A percentile compares a stretch with the other conserved stretches of the same genome.
These are phyloP conservation scores for Hymenopus coronatus DNA, from an alignment of 2,888 invertebrate genomes.

Conservation along the genomic window DNA sequence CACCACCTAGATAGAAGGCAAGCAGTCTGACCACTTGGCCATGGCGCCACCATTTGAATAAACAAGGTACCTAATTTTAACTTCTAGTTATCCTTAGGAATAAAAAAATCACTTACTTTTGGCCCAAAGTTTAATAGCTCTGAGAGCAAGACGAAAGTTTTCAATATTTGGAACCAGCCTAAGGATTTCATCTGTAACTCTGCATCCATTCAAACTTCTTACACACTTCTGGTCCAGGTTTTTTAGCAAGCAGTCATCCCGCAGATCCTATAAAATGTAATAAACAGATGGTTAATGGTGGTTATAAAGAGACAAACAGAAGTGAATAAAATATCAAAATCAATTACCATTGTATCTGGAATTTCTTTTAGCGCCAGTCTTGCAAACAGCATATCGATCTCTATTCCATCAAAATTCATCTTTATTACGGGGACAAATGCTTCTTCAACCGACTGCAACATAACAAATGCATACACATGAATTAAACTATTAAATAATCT, in stretches of 20 bases:
- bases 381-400: slow-evolving; percentile 98
- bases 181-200: slow-evolving; percentile 98
- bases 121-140: slow-evolving; percentile 97
- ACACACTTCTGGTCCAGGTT: slow-evolving; percentile 96
- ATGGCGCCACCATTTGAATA: no score
- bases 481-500: no score
- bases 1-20: no score
- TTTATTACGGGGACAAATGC: slow-evolving; percentile 99
- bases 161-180: slow-evolving; percentile 92
- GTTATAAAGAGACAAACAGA: no score
- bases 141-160: slow-evolving; percentile 86
- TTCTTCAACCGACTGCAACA: slow-evolving; percentile 86
- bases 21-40: no score
- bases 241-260: slow-evolving; percentile 87
- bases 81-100: background rate
- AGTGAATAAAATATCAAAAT: no score
- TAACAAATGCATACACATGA: background rate
- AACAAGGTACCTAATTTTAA: no score
- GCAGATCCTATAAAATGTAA: slow-evolving; percentile 63
- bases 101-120: slow-evolving; percentile 70
- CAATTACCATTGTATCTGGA: slow-evolving; percentile 66
- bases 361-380: slow-evolving; percentile 92
- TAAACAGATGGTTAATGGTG: background rate
- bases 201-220: slow-evolving; percentile 93
- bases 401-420: slow-evolving; percentile 97